These are phyloP conservation scores for Lycaena phlaeas DNA, from an alignment of 2,888 invertebrate genomes.

Conservation along the genomic window DNA sequence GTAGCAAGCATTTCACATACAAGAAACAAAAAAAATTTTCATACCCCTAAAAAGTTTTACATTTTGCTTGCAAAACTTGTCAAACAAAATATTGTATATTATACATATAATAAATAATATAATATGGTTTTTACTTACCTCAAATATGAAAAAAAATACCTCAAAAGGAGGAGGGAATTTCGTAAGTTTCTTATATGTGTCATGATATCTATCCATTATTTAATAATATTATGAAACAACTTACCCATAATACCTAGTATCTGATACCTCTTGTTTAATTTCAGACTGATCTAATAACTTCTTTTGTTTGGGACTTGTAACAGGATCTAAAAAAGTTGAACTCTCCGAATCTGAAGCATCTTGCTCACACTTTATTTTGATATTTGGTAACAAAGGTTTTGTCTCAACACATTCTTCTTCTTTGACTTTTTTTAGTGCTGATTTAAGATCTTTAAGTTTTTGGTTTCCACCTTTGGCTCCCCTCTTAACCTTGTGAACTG, in stretches of 20 bases:
- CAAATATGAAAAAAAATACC: too few relatives aligned
- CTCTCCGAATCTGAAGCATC: constrained; percentile 65
- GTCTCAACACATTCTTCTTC: constrained; percentile 49
- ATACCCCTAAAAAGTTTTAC: too few relatives aligned
- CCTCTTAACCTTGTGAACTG: constrained; percentile 28
- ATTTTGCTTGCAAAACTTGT: too few relatives aligned
- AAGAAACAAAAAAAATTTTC: too few relatives aligned
- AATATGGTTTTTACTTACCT: too few relatives aligned
- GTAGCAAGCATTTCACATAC: too few relatives aligned
- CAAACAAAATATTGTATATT: too few relatives aligned
- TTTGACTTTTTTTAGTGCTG: constrained; percentile 41
- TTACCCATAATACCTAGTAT: constrained; percentile 44
- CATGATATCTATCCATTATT: too few relatives aligned
- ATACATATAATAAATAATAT: too few relatives aligned
- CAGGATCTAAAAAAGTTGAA: constrained; percentile 56
- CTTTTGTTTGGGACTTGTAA: constrained; percentile 57
- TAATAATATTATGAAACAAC: constrained; percentile 21
- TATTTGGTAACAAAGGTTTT: constrained; percentile 50
- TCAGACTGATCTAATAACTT: constrained; percentile 43
- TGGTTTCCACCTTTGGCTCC: constrained; percentile 17
- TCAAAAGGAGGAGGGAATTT: too few relatives aligned
- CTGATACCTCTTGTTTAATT: constrained; percentile 50
- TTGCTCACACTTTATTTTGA: constrained; percentile 57
- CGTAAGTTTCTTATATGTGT: too few relatives aligned
- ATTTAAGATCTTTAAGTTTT: constrained; percentile 34